These are phyloP conservation scores for Xyliphius kryptos DNA, from an alignment of 2,113 vertebrate species.

Conservation along the genomic window DNA sequence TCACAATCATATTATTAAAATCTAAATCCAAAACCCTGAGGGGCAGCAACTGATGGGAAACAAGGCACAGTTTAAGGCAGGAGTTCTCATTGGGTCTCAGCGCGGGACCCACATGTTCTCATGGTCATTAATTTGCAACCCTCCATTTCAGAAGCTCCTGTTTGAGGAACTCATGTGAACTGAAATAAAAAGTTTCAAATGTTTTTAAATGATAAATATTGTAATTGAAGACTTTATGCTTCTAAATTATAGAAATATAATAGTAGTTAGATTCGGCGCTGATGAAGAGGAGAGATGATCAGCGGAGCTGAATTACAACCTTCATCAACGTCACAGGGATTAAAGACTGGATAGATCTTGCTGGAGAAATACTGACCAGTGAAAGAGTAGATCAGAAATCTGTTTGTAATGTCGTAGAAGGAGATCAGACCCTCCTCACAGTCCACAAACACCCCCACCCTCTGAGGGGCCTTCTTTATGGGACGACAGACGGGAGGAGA, in stretches of 20 bases:
- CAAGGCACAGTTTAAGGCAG: background rate
- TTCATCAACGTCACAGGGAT: background rate
- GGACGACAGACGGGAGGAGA: background rate
- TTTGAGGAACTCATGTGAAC: too few relatives aligned
- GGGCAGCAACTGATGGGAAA: too few relatives aligned
- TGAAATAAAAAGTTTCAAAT: too few relatives aligned
- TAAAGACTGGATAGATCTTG: constrained; percentile 7
- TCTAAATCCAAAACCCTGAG: too few relatives aligned
- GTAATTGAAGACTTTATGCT: too few relatives aligned
- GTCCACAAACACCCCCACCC: constrained; percentile 23
- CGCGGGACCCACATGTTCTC: too few relatives aligned
- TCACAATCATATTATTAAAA: too few relatives aligned
- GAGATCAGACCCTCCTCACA: constrained; percentile 24
- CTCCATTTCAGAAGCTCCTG: too few relatives aligned
- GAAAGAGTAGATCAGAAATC: constrained; percentile 13
- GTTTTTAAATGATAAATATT: too few relatives aligned
- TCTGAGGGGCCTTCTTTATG: constrained; percentile 11
- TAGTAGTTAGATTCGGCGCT: background rate
- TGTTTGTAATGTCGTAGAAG: constrained; percentile 14
- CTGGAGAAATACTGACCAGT: constrained; percentile 18
- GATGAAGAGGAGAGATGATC: constrained; percentile 6
- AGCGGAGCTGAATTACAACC: constrained; percentile 3
- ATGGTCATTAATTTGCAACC: too few relatives aligned
- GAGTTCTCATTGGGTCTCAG: too few relatives aligned
- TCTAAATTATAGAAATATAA: too few relatives aligned